A percentile compares a stretch with the other conserved stretches of the same genome.
Evolutionary conservation across 2,888 invertebrate genomes (phyloP).

Genomic region (Cataglyphis livida): DNA sequence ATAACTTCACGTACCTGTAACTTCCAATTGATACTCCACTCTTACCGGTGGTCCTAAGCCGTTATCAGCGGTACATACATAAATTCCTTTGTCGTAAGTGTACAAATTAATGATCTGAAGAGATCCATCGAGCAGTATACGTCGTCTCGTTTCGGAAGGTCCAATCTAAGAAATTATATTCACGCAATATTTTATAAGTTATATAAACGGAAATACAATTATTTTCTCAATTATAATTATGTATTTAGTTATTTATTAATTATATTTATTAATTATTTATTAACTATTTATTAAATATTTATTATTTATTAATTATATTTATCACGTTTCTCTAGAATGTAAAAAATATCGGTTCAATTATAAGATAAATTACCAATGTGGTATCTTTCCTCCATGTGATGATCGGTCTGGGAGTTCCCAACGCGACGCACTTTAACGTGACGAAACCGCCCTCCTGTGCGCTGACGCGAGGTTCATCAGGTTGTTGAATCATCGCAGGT

Average conservation of each 20-base stretch:
- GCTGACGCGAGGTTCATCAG: conserved; percentile 88
- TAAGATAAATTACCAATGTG: conserved; percentile 87
- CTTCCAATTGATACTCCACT: conserved; percentile 90
- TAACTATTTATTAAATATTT: no score
- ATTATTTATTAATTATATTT: no score
- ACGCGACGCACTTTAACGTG: conserved; percentile 91
- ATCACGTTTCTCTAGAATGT: neutral
- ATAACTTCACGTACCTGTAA: conserved; percentile 89
- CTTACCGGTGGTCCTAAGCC: conserved; percentile 90
- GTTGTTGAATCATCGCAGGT: conserved; percentile 80
- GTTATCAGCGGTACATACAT: conserved; percentile 95
- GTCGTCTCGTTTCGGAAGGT: conserved; percentile 90
- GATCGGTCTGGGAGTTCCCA: conserved; percentile 92
- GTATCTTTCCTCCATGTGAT: conserved; percentile 92
- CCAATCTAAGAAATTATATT: conserved; percentile 88
- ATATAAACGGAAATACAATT: neutral
- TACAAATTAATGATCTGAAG: conserved; percentile 94
- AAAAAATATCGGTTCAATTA: neutral
- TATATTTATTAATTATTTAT: no score
- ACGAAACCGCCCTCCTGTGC: conserved; percentile 91
- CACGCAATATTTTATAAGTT: conserved; percentile 1
- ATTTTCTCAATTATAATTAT: neutral
- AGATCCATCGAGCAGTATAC: conserved; percentile 90
- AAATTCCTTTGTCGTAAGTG: conserved; percentile 93
- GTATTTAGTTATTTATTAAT: neutral